phyloP scores from a whole-genome alignment of 2,113 vertebrate species.

The Phaetusa simplex region DNA sequence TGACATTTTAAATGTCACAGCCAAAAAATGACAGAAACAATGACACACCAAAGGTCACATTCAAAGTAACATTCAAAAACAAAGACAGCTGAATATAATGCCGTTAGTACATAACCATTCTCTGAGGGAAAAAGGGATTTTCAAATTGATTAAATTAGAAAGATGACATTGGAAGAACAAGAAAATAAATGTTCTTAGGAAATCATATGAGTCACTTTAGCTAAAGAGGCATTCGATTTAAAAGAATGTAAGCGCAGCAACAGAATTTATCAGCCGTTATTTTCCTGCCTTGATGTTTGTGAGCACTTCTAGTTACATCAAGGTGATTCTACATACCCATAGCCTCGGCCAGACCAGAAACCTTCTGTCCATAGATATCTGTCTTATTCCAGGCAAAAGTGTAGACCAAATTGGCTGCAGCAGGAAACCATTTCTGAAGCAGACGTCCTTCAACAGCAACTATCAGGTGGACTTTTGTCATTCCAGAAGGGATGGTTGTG shows the following conservation, averaged over 20 bases:
- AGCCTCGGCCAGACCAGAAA: slow-evolving; percentile 90
- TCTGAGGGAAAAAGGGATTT: slow-evolving; percentile 43
- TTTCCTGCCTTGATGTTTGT: not conserved
- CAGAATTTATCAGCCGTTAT: not conserved
- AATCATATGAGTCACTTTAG: slow-evolving; percentile 21
- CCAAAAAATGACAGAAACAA: slow-evolving; percentile 65
- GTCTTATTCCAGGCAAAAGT: slow-evolving; percentile 97
- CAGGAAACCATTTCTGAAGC: slow-evolving; percentile 94
- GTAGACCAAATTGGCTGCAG: slow-evolving; percentile 89
- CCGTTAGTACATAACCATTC: slow-evolving; percentile 9
- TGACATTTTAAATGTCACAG: slow-evolving; percentile 73
- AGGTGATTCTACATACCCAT: slow-evolving; percentile 81
- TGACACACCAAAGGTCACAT: slow-evolving; percentile 67
- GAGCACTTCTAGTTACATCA: not conserved
- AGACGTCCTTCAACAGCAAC: slow-evolving; percentile 90
- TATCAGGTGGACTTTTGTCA: slow-evolving; percentile 92
- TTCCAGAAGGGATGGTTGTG: slow-evolving; percentile 79
- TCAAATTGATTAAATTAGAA: slow-evolving; percentile 60
- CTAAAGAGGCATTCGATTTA: slow-evolving; percentile 36
- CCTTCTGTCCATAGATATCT: slow-evolving; percentile 95
- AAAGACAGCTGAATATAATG: slow-evolving; percentile 56
- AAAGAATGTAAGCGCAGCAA: not conserved
- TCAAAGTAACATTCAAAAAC: slow-evolving; percentile 64
- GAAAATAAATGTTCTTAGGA: slow-evolving; percentile 45
- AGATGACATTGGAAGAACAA: slow-evolving; percentile 21